Evolutionary conservation across 2,797 vertebrate species (phyloP).

Genomic region (Petrocephalus sullivani): DNA sequence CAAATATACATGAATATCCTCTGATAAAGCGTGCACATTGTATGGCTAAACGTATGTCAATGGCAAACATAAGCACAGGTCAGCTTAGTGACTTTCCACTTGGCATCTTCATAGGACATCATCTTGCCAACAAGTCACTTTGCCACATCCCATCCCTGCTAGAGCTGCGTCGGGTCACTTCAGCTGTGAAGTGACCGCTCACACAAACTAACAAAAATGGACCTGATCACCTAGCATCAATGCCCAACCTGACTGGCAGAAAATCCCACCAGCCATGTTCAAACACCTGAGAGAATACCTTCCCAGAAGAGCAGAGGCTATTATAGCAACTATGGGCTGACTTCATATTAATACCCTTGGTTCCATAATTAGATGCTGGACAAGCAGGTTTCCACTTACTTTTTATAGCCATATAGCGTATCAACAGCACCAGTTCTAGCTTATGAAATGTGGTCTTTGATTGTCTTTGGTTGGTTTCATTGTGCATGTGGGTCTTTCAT

Average conservation of each 20-base stretch:
- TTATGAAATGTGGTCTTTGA: background rate
- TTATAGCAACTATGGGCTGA: background rate
- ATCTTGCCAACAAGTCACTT: background rate
- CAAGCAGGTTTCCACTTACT: background rate
- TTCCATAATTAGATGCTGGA: background rate
- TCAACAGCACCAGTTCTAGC: background rate
- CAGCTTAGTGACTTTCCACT: background rate
- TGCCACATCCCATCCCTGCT: background rate
- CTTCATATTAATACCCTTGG: background rate
- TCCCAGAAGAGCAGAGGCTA: background rate
- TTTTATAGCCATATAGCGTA: background rate
- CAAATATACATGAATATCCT: background rate
- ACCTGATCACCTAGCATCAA: background rate
- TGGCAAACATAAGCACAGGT: background rate
- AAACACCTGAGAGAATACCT: background rate
- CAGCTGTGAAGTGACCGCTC: background rate
- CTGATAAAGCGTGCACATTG: background rate
- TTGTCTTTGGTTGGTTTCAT: background rate
- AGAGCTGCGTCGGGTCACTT: background rate
- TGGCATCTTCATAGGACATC: background rate
- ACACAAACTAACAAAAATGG: background rate
- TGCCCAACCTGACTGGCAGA: background rate
- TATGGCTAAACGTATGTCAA: background rate
- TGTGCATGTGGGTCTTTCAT: background rate
- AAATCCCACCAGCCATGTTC: background rate